Evolutionary conservation across 1,140 invertebrate genomes (phyloP).

Genomic region (Anoplolepis gracilipes): DNA sequence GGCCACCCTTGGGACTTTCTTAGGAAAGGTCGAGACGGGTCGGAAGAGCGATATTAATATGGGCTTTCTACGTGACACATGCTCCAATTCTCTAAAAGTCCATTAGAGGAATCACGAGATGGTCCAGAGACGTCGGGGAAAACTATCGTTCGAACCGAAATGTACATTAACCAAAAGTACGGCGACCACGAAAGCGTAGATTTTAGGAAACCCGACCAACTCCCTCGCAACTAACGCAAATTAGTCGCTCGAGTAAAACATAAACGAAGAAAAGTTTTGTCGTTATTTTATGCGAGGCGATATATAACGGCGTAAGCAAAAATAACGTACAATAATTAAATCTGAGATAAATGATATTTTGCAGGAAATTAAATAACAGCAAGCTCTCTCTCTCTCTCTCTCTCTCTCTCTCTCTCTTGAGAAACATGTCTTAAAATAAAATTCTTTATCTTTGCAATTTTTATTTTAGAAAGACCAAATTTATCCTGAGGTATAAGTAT

Average conservation of each 20-base stretch:
- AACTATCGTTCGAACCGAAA: constrained; percentile 37
- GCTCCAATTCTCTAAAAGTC: constrained; percentile 76
- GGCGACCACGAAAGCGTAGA: background rate
- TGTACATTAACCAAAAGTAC: constrained; percentile 32
- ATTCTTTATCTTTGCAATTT: background rate
- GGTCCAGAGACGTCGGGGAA: constrained; percentile 25
- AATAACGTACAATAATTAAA: constrained; percentile 1
- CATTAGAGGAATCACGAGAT: constrained; percentile 69
- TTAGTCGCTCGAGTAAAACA: background rate
- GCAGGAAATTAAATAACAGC: background rate
- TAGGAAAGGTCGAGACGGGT: constrained; percentile 44
- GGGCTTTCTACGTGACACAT: constrained; percentile 68
- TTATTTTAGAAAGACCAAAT: background rate
- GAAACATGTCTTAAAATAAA: background rate
- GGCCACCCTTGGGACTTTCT: constrained; percentile 3
- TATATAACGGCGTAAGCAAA: background rate
- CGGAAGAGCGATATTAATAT: constrained; percentile 66
- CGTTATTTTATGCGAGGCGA: background rate
- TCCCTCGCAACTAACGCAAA: background rate
- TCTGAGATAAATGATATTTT: background rate
- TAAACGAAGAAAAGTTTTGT: background rate
- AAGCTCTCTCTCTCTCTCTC: no score
- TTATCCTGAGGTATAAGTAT: background rate
- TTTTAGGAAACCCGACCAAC: background rate
- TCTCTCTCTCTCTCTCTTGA: background rate